phyloP scores from a whole-genome alignment of 2,797 vertebrate genomes.

The Trachurus trachurus region DNA sequence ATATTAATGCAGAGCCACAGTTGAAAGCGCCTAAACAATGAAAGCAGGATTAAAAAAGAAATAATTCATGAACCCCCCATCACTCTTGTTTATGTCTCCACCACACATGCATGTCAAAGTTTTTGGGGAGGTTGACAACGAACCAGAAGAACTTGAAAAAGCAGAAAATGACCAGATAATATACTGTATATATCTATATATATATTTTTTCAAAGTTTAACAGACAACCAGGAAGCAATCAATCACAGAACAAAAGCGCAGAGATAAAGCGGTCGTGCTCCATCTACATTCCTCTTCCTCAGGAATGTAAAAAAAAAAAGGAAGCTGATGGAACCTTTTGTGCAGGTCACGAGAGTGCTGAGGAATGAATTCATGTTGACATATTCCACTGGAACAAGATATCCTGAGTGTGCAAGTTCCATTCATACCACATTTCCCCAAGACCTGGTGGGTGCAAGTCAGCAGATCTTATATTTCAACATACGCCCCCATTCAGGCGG shows the following conservation, averaged over 20 bases:
- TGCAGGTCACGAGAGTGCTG: conserved; percentile 69
- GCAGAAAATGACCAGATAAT: conserved; percentile 3
- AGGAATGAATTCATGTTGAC: conserved; percentile 73
- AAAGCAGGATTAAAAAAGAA: conserved; percentile 50
- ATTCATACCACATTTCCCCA: conserved; percentile 80
- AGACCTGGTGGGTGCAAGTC: conserved; percentile 69
- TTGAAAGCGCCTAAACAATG: conserved; percentile 54
- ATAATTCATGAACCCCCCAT: conserved; percentile 58
- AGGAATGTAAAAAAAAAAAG: conserved; percentile 44
- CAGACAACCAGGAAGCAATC: conserved; percentile 53
- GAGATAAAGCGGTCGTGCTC: conserved; percentile 53
- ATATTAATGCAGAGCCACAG: conserved; percentile 65
- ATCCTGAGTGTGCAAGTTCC: conserved; percentile 83
- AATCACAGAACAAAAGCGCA: conserved; percentile 65
- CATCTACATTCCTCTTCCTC: conserved; percentile 37
- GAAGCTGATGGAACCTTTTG: conserved; percentile 60
- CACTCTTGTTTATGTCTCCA: conserved; percentile 13
- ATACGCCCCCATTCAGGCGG: conserved; percentile 38
- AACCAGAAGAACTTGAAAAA: conserved; percentile 18
- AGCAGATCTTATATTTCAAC: conserved; percentile 76
- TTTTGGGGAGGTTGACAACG: conserved; percentile 5
- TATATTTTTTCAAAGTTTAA: conserved; percentile 8
- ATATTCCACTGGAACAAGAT: conserved; percentile 78
- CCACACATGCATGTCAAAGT: background rate
- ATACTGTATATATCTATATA: no score